These are phyloP conservation scores for Xylophagus ater DNA, from an alignment of 2,888 invertebrate genomes.

Conservation along the genomic window DNA sequence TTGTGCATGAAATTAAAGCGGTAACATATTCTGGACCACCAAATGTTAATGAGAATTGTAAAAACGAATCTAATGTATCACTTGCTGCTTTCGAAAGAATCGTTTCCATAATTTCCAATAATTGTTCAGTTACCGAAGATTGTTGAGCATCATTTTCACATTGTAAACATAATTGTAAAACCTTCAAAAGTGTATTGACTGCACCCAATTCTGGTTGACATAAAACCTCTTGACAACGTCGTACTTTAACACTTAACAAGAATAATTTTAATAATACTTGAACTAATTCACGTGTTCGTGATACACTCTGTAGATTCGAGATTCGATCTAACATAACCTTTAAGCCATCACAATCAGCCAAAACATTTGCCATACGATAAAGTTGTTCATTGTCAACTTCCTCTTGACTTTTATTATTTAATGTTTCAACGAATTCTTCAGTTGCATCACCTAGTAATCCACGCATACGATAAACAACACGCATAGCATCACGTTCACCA, in stretches of 20 bases:
- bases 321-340: constrained; percentile 75
- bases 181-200: constrained; percentile 70
- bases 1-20: constrained; percentile 68
- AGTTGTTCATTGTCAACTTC: constrained; percentile 89
- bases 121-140: constrained; percentile 75
- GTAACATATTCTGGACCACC: constrained; percentile 84
- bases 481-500: constrained; percentile 90
- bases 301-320: constrained; percentile 73
- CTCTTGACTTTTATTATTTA: constrained; percentile 75
- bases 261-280: constrained; percentile 85
- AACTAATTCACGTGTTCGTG: constrained; percentile 75
- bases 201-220: constrained; percentile 77
- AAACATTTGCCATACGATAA: constrained; percentile 78
- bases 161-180: constrained; percentile 63
- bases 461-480: constrained; percentile 94
- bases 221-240: constrained; percentile 77
- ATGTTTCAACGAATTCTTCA: constrained; percentile 94
- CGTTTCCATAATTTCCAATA: constrained; percentile 91
- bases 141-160: constrained; percentile 55
- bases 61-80: constrained; percentile 70
- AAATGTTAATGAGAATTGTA: constrained; percentile 77
- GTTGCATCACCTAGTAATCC: constrained; percentile 96
- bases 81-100: constrained; percentile 85
- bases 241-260: constrained; percentile 80
- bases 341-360: constrained; percentile 63